Base-by-base conservation (phyloP, 2,888 invertebrate species). In the Nowickia ferox region DNA sequence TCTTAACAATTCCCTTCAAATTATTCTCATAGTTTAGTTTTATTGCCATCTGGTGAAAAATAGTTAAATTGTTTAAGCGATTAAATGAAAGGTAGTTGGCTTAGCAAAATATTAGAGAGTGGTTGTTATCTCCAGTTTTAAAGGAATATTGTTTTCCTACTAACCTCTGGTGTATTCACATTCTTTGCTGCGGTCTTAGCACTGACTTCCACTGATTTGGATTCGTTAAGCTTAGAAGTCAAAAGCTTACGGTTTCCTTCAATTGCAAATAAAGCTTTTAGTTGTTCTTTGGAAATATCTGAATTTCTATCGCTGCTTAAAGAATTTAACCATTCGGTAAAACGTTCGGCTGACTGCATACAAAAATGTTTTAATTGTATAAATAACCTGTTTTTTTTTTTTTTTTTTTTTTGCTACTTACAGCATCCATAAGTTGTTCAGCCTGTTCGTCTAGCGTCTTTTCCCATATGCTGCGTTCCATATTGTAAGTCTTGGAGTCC, bases 381-480 rank as follows among this genome's bases (percentile, higher is more conserved):
- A 46, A 15, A 2, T 13, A 17, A 6, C 19, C 63, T 53, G 9
- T 9, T 22, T 17, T 6, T 19, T 13, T 9, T 9, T 69, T 1
- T 1, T 19, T 55, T 61, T 11, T 22, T 1, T 6, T 10, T 1
- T 1, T 51, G n/a, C 2, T 40, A 87, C 90, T 88, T 75, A 92
- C 93, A 44, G 91, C 90, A 87, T 93, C 92, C 91, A 93, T 93
- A 0, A 93, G 85, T 55, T 91, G 89, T 69, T 93, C 92, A 0
- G 93, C 93, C 77, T 93, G 92, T 53, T 93, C 93, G 42, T 92
- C 92, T 0, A 93, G 81, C 0, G 90, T 88, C 40, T 90, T 91
- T 40, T 91, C 90, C 75, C 87, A 87, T 17, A 90, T 89, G 57
- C 84, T 87, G 10, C 87, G 86, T 66, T 91, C 89, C 75, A 90